These are phyloP conservation scores for Malaclemys terrapin DNA, from an alignment of 2,113 vertebrate species.

Conservation along the genomic window DNA sequence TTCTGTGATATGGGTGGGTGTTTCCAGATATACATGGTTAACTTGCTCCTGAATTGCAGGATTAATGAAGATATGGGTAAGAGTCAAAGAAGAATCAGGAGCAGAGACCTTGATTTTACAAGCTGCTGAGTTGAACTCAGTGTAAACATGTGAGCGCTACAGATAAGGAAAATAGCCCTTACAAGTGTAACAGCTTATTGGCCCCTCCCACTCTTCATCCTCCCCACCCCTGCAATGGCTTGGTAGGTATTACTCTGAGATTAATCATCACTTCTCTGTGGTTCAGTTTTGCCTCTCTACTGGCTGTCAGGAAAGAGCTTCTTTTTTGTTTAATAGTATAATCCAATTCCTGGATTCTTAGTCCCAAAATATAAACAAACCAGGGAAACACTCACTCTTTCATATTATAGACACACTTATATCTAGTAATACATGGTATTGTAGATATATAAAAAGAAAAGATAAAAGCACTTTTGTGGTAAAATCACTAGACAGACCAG, in stretches of 20 bases:
- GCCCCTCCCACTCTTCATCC: background rate
- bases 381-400: background rate
- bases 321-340: background rate
- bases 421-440: background rate
- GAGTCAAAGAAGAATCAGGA: background rate
- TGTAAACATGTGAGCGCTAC: constrained; percentile 7
- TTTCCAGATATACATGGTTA: background rate
- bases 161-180: constrained; percentile 7
- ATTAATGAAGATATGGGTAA: background rate
- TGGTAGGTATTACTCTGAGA: background rate
- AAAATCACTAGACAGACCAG: background rate
- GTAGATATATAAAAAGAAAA: background rate
- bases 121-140: background rate
- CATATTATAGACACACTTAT: background rate
- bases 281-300: background rate
- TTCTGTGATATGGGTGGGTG: fast-evolving
- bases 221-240: background rate
- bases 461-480: background rate
- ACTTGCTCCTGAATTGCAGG: background rate
- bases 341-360: background rate
- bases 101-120: constrained; percentile 6
- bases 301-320: background rate
- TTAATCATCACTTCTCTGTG: background rate
- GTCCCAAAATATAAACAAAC: background rate
- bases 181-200: background rate